These are phyloP conservation scores for Crax fasciolata DNA, from an alignment of 2,797 vertebrate genomes.

Conservation along the genomic window DNA sequence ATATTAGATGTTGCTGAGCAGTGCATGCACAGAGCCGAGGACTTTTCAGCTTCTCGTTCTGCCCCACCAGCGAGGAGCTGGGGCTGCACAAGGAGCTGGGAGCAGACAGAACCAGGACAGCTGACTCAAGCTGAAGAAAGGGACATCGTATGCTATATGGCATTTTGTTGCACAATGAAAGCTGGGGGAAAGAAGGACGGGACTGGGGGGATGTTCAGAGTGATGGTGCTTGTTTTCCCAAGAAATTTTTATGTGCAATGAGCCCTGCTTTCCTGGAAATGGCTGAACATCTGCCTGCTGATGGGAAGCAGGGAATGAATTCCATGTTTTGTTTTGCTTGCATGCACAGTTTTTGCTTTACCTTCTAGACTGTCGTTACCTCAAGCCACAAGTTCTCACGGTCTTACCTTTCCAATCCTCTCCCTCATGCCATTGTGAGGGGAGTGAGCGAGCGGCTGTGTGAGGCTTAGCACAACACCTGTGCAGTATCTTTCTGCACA, in stretches of 20 bases:
- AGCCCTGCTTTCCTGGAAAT: not conserved
- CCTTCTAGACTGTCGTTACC: not conserved
- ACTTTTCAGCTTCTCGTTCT: not conserved
- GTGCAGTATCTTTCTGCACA: not conserved
- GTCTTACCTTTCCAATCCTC: not conserved
- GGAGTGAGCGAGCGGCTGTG: not conserved
- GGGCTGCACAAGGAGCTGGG: not conserved
- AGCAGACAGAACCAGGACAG: not conserved
- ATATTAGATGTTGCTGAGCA: not conserved
- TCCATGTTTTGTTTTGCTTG: not conserved
- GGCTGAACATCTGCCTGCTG: not conserved
- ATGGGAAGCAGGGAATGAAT: not conserved
- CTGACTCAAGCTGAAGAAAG: not conserved
- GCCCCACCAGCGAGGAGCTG: not conserved
- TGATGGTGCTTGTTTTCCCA: not conserved
- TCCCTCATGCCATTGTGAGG: not conserved
- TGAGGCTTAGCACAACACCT: not conserved
- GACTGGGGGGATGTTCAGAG: not conserved
- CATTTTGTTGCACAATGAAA: not conserved
- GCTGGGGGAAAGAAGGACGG: not conserved
- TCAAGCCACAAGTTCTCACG: not conserved
- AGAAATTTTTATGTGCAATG: not conserved
- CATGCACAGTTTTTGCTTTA: not conserved
- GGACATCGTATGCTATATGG: not conserved
- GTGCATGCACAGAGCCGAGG: not conserved